Base-by-base conservation (phyloP, 2,113 vertebrate species). In the Irena cyanogastra region DNA sequence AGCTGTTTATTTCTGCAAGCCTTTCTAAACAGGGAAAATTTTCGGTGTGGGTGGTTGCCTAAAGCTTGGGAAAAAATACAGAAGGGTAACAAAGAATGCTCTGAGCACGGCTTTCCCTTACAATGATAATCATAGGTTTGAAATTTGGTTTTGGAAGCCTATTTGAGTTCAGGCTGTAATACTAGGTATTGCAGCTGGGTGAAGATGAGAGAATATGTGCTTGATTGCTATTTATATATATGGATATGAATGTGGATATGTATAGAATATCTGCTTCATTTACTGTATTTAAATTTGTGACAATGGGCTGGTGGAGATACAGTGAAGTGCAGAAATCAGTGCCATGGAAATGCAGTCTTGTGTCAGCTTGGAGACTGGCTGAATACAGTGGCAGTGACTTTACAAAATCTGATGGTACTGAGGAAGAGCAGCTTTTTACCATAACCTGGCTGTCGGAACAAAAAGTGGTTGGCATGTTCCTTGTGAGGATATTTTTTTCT, bases 101-200 rank as follows among this genome's bases (percentile, higher is more conserved):
- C 41, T 59, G 24, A 86, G 65, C 66, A 31, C 10, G n/a, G 39
- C 86, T 81, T 71, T 94, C 74, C 44, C 65, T 83, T 74, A 42
- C 65, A 87, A 14, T 18, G 24, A 54, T 96, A 79, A 94, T 95
- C 97, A 92, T 78, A 89, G 76, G 61, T 89, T 76, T 87, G 31
- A 82, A 95, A 76, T 69, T 27, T 63, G 42, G 20, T 94, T 75
- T 70, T 84, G 79, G 44, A 93, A 79, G 83, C 65, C 60, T 75
- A 21, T 97, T 92, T 92, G 76, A 93, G 92, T 96, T 94, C 79
- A 59, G 63, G 26, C 49, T 87, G 31, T 90, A 93, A 95, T 95
- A 95, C 66, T 89, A 96, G 69, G 47, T 92, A 84, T 78, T 90
- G 83, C 93, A 95, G 94, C 95, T 95, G 95, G 41, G 47, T 50